Percentiles rank a stretch among this genome's conserved stretches.
phyloP scores from a whole-genome alignment of 2,888 invertebrate genomes.

The Machimus atricapillus region DNA sequence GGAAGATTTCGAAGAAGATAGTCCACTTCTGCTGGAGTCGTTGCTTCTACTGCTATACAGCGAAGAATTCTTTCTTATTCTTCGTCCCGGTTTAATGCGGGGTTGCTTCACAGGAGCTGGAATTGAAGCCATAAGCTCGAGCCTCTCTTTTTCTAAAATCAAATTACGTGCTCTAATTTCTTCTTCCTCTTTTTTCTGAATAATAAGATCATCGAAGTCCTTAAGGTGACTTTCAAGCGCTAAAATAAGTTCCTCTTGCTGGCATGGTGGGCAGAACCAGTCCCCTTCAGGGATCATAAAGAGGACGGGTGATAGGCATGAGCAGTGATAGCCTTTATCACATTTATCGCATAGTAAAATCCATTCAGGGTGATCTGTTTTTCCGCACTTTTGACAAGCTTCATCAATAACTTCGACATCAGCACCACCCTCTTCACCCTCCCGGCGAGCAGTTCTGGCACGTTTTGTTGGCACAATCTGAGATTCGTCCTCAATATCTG shows the following conservation, averaged over 20 bases:
- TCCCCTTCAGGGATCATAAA: conserved; percentile 96
- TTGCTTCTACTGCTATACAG: conserved; percentile 1
- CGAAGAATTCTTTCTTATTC: conserved; percentile 33
- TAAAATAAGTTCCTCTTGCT: conserved; percentile 81
- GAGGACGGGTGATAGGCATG: conserved; percentile 90
- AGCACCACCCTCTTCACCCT: conserved; percentile 73
- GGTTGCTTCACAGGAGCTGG: conserved; percentile 48
- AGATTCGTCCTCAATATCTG: conserved; percentile 76
- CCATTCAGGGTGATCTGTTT: conserved; percentile 95
- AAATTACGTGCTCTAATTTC: conserved; percentile 50
- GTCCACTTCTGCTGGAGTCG: conserved; percentile 48
- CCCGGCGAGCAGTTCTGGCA: conserved; percentile 81
- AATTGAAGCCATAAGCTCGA: conserved; percentile 59
- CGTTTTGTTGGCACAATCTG: conserved; percentile 75
- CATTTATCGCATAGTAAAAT: conserved; percentile 95
- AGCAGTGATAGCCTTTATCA: conserved; percentile 97
- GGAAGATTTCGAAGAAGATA: conserved; percentile 47
- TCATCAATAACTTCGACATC: conserved; percentile 63
- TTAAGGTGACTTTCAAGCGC: conserved; percentile 77
- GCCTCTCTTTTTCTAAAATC: conserved; percentile 49
- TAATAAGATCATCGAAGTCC: conserved; percentile 78
- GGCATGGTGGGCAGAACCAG: conserved; percentile 98
- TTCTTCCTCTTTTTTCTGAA: conserved; percentile 58
- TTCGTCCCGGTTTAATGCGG: conserved; percentile 49
- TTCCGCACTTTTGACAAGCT: conserved; percentile 88